Conservation (phyloP, 1,140 invertebrate species). For the Drosophila jambulina region DNA sequence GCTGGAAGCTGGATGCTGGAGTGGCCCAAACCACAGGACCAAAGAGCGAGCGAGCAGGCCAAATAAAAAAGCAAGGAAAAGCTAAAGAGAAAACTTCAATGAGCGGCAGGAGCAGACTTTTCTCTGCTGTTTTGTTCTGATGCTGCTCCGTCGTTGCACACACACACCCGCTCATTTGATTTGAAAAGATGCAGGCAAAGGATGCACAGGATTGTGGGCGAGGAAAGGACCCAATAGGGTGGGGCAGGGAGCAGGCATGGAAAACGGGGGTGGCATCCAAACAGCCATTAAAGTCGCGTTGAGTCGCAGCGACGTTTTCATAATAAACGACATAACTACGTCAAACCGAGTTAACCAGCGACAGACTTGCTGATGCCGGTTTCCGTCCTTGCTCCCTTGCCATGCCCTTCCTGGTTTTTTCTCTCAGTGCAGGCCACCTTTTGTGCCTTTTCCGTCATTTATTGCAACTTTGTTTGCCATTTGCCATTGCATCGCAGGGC, state of each 20-base stretch:
- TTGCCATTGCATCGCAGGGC: conserved; percentile 13
- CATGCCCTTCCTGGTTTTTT: not conserved
- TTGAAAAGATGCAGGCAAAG: conserved; percentile 73
- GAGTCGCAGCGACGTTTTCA: conserved; percentile 72
- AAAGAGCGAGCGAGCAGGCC: conserved; percentile 42
- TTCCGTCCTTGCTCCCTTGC: too few species aligned
- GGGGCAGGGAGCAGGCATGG: not conserved
- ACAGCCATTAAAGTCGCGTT: conserved; percentile 80
- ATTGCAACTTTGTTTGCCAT: conserved; percentile 78
- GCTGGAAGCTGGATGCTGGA: conserved; percentile 30
- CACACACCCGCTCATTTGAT: conserved; percentile 65
- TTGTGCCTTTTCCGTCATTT: conserved; percentile 78
- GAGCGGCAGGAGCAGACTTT: conserved; percentile 42
- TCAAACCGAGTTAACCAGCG: conserved; percentile 76
- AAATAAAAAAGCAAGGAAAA: conserved; percentile 17
- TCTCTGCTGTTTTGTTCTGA: conserved; percentile 52
- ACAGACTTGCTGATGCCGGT: conserved; percentile 9
- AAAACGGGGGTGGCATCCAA: conserved; percentile 28
- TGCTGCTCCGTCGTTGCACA: conserved; percentile 29
- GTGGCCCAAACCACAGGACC: conserved; percentile 57
- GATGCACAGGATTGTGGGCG: conserved; percentile 12
- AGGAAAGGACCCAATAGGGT: not conserved
- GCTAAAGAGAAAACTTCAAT: conserved; percentile 52
- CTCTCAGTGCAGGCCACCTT: conserved; percentile 44
- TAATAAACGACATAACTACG: conserved; percentile 84